Percentiles rank a stretch among this genome's conserved stretches.
Evolutionary conservation across 2,888 invertebrate genomes (phyloP).

Genomic region (Elmis aenea): DNA sequence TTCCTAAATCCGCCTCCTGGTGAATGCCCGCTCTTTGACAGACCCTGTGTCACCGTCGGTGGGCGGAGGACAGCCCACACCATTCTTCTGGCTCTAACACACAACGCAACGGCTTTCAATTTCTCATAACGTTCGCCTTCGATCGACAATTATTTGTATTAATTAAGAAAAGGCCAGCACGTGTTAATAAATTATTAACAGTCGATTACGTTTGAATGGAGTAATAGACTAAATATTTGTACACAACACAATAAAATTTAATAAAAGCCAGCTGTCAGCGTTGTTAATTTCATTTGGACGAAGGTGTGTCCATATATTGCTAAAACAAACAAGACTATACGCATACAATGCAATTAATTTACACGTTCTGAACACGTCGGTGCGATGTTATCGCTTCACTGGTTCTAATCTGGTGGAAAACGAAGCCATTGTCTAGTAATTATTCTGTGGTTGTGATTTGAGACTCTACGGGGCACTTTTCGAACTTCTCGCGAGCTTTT

Average conservation of each 20-base stretch:
- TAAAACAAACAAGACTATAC: slow-evolving; percentile 23
- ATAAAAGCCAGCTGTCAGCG: slow-evolving; percentile 5
- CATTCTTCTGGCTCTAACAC: slow-evolving; percentile 18
- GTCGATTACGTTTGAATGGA: slow-evolving; percentile 11
- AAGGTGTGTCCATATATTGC: slow-evolving; percentile 17
- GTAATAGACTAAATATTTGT: slow-evolving; percentile 14
- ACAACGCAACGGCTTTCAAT: slow-evolving; percentile 11
- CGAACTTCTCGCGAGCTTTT: slow-evolving; percentile 13
- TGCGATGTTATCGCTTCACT: slow-evolving; percentile 24
- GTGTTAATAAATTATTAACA: slow-evolving; percentile 19
- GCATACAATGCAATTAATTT: slow-evolving; percentile 26
- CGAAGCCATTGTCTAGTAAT: slow-evolving; percentile 23
- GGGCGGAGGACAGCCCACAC: slow-evolving; percentile 27
- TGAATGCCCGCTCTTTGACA: slow-evolving; percentile 24
- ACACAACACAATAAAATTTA: slow-evolving; percentile 13
- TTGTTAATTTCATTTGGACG: slow-evolving; percentile 17
- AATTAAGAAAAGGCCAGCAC: slow-evolving; percentile 21
- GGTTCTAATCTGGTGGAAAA: slow-evolving; percentile 15
- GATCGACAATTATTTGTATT: slow-evolving; percentile 15
- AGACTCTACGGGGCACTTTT: slow-evolving; percentile 14
- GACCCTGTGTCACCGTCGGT: slow-evolving; percentile 27
- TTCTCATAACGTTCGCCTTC: slow-evolving; percentile 11
- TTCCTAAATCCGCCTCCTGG: slow-evolving; percentile 23
- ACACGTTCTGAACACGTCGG: slow-evolving; percentile 26
- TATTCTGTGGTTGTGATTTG: slow-evolving; percentile 15